Evolutionary conservation across 2,113 vertebrate genomes (phyloP), one percentile per base, ranked within the genome.

Genomic region (Grus americana): DNA sequence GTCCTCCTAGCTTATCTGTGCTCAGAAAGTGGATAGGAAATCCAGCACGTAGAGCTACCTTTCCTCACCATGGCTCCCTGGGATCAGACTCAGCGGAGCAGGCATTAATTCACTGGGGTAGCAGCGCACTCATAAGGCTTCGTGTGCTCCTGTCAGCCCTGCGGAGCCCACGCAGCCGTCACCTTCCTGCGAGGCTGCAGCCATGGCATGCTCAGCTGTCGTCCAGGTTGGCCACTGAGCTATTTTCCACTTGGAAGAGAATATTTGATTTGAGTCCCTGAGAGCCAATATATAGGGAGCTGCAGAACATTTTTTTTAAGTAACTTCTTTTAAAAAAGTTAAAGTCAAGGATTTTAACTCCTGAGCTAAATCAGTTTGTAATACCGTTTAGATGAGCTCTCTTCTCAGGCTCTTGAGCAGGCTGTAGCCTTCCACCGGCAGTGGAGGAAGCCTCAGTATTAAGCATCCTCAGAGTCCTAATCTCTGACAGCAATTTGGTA

Each of bases 191-290:
- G 3, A 42, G 50, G 50, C 50, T 42, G 50, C 8, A 12, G 18
- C 70, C 5, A 5, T 4, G 6, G 50, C 7, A 7, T 0, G 11
- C 70, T 42, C 54, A 27, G 72, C 54, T 10, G 10, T 44, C 7
- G 4, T 23, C 30, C 54, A 58, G 32, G 32, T 5, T 58, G 72
- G 40, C 72, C 54, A 46, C 5, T 0, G 5, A 46, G 21, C 46
- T 50, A 10, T 24, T 32, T 81, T 38, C 27, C 29, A 14, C 52
- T 57, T 36, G 63, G 29, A 52, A 34, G 46, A 18, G 46, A 78
- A 24, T 32, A 59, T 38, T 52, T 26, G 29, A 46, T 79, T n/a
- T 55, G 50, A 29, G 20, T 19, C 15, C 29, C 63, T 2, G 12
- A 67, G 40, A 67, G 15, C 26, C 40, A 46, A 12, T 30, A 44